Evolutionary conservation across 2,888 invertebrate species (phyloP).

Genomic region (Augiades crinisus): DNA sequence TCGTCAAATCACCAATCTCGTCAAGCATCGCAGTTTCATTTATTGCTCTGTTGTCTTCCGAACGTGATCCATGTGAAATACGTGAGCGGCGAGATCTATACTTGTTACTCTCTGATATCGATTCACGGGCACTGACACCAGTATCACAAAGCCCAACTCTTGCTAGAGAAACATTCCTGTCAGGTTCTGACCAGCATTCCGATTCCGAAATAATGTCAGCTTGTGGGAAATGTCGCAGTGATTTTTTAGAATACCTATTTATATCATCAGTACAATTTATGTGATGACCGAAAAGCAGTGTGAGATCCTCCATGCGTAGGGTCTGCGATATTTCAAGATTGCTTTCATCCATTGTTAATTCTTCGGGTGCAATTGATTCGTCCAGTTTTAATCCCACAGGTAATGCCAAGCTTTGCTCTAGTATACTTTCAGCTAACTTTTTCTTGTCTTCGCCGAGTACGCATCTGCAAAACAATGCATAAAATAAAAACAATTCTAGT

Average conservation of each 20-base stretch:
- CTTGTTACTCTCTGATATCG: constrained; percentile 57
- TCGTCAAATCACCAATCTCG: constrained; percentile 68
- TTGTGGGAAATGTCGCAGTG: constrained; percentile 51
- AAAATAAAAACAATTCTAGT: neutral
- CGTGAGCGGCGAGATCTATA: constrained; percentile 63
- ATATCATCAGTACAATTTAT: constrained; percentile 53
- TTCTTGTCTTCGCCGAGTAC: constrained; percentile 75
- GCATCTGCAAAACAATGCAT: constrained; percentile 54
- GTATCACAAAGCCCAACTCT: constrained; percentile 84
- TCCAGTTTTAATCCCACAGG: constrained; percentile 73
- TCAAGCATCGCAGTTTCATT: constrained; percentile 79
- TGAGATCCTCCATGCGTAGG: constrained; percentile 69
- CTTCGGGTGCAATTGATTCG: constrained; percentile 70
- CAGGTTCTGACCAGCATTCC: constrained; percentile 94
- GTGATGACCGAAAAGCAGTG: constrained; percentile 75
- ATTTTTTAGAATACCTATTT: constrained; percentile 44
- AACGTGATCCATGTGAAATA: constrained; percentile 64
- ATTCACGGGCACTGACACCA: constrained; percentile 50
- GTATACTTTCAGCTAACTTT: constrained; percentile 70
- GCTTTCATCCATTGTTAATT: constrained; percentile 70
- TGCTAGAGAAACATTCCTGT: constrained; percentile 89
- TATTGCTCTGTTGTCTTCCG: constrained; percentile 69
- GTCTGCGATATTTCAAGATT: constrained; percentile 69
- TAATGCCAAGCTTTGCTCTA: constrained; percentile 73
- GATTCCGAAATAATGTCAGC: constrained; percentile 83